Evolutionary conservation across 2,113 vertebrate genomes (phyloP), one percentile per base, ranked within the genome.

Genomic region (Serinus canaria): DNA sequence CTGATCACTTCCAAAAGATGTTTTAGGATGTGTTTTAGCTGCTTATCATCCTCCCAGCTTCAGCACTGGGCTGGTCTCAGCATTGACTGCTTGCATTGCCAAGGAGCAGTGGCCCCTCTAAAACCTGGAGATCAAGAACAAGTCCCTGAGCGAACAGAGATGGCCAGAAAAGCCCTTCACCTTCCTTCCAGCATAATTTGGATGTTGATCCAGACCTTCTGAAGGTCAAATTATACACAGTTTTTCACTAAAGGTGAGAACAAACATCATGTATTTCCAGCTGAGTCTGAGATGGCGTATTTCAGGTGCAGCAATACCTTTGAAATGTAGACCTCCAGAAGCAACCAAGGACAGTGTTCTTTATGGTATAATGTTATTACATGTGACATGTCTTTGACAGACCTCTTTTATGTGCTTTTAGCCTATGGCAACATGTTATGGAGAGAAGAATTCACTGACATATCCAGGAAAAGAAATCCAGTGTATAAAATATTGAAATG

Each of bases 401-500:
- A 86, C 43, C 67, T 86, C 77, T 87, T 92, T 93, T 87, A 89
- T 82, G 28, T 37, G 56, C 69, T 94, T 90, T 84, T 83, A 93
- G 91, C 96, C 94, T 66, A 78, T 94, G 68, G 95, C 92, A 87
- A 70, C 84, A 77, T 78, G 37, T 68, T 89, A 89, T 31, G 33
- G 83, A 89, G 70, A 92, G 72, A 90, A 83, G 67, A 96, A 83
- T 83, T 92, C 80, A 62, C 90, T 92, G 83, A 82, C 83, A 41
- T 66, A 91, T 75, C 77, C 74, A 95, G 88, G 60, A 79, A 93
- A 92, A 84, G 37, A 83, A 86, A 87, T 37, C 25, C 2, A 6
- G 75, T 69, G 83, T 78, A 89, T 91, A 89, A 91, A 85, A 87
- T 95, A 91, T 91, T 73, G 49, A 93, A 96, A 76, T 15, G 70